These are phyloP conservation scores for Vombatus ursinus DNA, from an alignment of 2,113 vertebrate species.

Conservation along the genomic window DNA sequence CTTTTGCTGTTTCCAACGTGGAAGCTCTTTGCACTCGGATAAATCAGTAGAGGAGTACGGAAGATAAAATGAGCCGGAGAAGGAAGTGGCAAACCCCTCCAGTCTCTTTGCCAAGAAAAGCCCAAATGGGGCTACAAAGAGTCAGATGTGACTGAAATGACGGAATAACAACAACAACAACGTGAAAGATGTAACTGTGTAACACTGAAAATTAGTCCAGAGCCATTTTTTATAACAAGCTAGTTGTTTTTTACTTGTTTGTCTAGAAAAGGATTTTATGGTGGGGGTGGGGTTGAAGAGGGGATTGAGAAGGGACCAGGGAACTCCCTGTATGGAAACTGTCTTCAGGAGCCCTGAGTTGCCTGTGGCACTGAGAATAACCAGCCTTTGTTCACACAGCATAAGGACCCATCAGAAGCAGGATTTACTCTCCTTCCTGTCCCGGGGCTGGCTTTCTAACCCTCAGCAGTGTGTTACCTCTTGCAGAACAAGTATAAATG, in stretches of 20 bases:
- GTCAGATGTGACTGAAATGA: too few species aligned
- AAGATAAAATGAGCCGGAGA: not conserved
- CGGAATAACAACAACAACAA: too few species aligned
- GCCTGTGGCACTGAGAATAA: not conserved
- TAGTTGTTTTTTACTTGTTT: slow-evolving; percentile 5
- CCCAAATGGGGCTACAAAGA: too few species aligned
- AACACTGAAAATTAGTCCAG: slow-evolving; percentile 28
- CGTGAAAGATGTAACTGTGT: not conserved
- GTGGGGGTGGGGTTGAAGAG: not conserved
- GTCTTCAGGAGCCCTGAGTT: not conserved
- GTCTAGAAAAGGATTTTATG: slow-evolving; percentile 25
- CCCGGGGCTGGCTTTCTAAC: not conserved
- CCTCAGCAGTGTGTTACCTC: not conserved
- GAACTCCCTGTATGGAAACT: not conserved
- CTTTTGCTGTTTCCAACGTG: not conserved
- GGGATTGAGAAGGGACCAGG: not conserved
- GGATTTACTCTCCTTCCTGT: not conserved
- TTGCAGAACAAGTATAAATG: not conserved
- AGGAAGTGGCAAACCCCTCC: too few species aligned
- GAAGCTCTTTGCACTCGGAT: not conserved
- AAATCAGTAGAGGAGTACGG: not conserved
- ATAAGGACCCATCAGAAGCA: not conserved
- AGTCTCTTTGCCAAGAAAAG: too few species aligned
- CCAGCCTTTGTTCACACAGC: not conserved
- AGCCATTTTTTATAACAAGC: not conserved